A percentile compares a stretch with the other conserved stretches of the same genome.
Evolutionary conservation across 2,113 vertebrate genomes (phyloP).

Genomic region (Percina caprodes): DNA sequence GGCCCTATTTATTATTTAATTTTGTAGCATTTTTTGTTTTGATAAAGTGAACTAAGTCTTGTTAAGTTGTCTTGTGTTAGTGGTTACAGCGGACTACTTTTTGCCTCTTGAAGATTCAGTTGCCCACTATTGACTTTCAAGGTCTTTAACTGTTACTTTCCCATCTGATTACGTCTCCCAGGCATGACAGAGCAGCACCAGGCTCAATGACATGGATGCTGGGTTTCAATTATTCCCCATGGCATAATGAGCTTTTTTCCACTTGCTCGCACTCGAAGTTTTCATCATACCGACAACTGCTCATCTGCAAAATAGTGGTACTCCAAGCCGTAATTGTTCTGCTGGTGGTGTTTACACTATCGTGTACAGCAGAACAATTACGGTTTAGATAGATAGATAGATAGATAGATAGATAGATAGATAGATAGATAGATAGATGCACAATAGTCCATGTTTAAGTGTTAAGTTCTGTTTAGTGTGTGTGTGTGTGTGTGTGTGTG

Average conservation of each 20-base stretch:
- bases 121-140: slow-evolving; percentile 42
- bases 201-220: slow-evolving; percentile 53
- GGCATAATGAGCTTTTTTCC: slow-evolving; percentile 68
- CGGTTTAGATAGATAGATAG: too few relatives aligned
- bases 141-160: slow-evolving; percentile 49
- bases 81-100: neutral
- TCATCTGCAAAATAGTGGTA: slow-evolving; percentile 57
- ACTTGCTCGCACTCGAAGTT: slow-evolving; percentile 61
- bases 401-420: too few relatives aligned
- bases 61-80: neutral
- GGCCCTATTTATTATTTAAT: neutral
- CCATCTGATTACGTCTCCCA: slow-evolving; percentile 41
- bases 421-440: too few relatives aligned
- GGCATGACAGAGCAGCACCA: slow-evolving; percentile 46
- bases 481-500: slow-evolving; percentile 18
- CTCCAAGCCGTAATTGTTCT: slow-evolving; percentile 73
- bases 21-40: neutral
- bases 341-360: slow-evolving; percentile 49
- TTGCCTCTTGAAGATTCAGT: slow-evolving; percentile 10
- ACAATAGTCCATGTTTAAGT: slow-evolving; percentile 43
- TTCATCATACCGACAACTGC: slow-evolving; percentile 70
- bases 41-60: neutral
- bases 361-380: too few relatives aligned
- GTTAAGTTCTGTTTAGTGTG: slow-evolving; percentile 43
- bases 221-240: slow-evolving; percentile 64